Conservation (phyloP, 2,888 invertebrate species). For the Philopedon plagiatum region DNA sequence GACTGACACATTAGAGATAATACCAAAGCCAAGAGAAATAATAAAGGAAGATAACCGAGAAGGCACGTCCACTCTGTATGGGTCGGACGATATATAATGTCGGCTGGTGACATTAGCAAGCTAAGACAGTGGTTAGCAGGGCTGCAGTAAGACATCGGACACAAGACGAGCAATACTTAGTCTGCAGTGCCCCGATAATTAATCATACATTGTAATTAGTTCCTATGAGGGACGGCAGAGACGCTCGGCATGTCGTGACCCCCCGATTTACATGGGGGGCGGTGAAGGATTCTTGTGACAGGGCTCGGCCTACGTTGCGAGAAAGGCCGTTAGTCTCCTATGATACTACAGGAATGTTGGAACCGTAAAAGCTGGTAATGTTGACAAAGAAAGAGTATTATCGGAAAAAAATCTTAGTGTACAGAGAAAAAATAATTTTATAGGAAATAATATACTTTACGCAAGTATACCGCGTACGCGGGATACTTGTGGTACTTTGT, state of each 20-base stretch:
- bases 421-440: too few species aligned
- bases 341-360: too few species aligned
- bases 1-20: slow-evolving; percentile 31
- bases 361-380: too few species aligned
- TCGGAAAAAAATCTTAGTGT: too few species aligned
- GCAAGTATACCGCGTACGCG: too few species aligned
- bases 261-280: slow-evolving; percentile 42
- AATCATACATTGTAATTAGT: slow-evolving; percentile 71
- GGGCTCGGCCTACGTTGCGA: slow-evolving; percentile 39
- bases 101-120: slow-evolving; percentile 68
- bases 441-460: too few species aligned
- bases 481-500: too few species aligned
- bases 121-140: slow-evolving; percentile 69
- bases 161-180: slow-evolving; percentile 63
- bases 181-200: slow-evolving; percentile 68
- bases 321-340: slow-evolving; percentile 18
- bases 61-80: slow-evolving; percentile 47
- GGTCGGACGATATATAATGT: slow-evolving; percentile 66
- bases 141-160: slow-evolving; percentile 67
- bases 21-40: slow-evolving; percentile 29
- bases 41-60: slow-evolving; percentile 25
- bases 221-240: slow-evolving; percentile 61
- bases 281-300: slow-evolving; percentile 36
- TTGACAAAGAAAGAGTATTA: too few species aligned
- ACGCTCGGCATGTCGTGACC: slow-evolving; percentile 51